These are phyloP conservation scores for Galbula dea DNA, from an alignment of 2,113 vertebrate species.

Conservation along the genomic window DNA sequence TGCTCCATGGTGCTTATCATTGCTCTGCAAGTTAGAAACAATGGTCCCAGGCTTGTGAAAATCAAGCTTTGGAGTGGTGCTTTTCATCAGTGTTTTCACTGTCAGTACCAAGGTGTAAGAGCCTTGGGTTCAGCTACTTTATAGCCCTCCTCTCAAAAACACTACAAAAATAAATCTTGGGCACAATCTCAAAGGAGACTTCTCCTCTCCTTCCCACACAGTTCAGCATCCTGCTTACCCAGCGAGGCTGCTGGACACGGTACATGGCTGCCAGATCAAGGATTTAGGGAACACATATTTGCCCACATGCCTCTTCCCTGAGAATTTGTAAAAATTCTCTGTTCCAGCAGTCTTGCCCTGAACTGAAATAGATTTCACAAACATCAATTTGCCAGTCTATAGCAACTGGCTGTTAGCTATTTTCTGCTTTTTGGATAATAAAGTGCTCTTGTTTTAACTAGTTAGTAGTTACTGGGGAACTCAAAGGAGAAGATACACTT, in stretches of 20 bases:
- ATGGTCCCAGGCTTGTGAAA: neutral
- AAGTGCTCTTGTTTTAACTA: constrained; percentile 65
- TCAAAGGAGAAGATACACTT: neutral
- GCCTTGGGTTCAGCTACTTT: neutral
- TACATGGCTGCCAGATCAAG: neutral
- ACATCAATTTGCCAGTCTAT: neutral
- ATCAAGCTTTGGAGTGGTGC: neutral
- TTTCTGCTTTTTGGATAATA: constrained; percentile 30
- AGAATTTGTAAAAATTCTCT: constrained; percentile 49
- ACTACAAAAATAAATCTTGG: constrained; percentile 75
- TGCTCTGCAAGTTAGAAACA: constrained; percentile 15
- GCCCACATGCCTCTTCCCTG: neutral
- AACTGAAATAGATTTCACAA: constrained; percentile 44
- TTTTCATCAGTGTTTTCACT: neutral
- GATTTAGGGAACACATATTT: neutral
- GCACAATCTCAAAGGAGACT: constrained; percentile 24
- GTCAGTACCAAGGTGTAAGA: neutral
- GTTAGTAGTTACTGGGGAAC: neutral
- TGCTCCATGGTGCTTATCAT: neutral
- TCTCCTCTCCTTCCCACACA: neutral
- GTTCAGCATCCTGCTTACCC: neutral
- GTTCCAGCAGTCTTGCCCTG: neutral
- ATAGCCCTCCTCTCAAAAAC: constrained; percentile 20
- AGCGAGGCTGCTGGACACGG: neutral
- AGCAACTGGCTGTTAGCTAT: neutral